Percentiles rank a stretch among this genome's conserved stretches.
phyloP scores from a whole-genome alignment of 2,113 vertebrate species.

The Chloroceryle aenea region DNA sequence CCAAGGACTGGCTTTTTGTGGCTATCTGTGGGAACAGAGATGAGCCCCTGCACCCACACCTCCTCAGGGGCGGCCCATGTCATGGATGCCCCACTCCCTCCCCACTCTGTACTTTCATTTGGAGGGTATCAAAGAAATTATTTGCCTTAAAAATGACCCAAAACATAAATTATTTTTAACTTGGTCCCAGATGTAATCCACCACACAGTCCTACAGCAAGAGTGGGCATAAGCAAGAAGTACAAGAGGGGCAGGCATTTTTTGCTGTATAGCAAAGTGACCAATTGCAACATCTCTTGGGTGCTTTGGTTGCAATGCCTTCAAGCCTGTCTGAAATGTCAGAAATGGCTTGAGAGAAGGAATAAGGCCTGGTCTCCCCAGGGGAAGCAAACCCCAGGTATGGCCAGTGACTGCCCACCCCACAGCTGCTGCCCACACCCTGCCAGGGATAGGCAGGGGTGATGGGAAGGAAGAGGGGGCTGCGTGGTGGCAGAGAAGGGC shows the following conservation, averaged over 20 bases:
- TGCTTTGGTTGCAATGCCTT: neutral
- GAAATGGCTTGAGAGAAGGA: neutral
- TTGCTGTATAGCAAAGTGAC: neutral
- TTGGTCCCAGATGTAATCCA: neutral
- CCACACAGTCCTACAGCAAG: fast-evolving
- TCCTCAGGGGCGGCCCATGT: neutral
- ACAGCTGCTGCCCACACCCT: fast-evolving
- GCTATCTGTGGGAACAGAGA: neutral
- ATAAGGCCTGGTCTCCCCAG: neutral
- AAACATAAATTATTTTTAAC: neutral
- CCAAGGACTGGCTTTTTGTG: neutral
- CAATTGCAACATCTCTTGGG: neutral
- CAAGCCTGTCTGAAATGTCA: neutral
- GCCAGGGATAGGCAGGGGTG: neutral
- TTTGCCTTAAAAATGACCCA: neutral
- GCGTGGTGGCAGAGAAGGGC: neutral
- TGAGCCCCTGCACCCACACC: fast-evolving
- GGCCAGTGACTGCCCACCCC: neutral
- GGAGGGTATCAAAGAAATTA: neutral
- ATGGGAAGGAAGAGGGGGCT: neutral
- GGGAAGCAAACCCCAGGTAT: neutral
- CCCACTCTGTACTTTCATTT: neutral
- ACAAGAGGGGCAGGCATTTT: neutral
- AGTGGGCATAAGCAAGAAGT: neutral
- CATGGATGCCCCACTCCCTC: neutral